These are phyloP conservation scores for Alauda arvensis DNA, from an alignment of 2,797 vertebrate species.

Conservation along the genomic window DNA sequence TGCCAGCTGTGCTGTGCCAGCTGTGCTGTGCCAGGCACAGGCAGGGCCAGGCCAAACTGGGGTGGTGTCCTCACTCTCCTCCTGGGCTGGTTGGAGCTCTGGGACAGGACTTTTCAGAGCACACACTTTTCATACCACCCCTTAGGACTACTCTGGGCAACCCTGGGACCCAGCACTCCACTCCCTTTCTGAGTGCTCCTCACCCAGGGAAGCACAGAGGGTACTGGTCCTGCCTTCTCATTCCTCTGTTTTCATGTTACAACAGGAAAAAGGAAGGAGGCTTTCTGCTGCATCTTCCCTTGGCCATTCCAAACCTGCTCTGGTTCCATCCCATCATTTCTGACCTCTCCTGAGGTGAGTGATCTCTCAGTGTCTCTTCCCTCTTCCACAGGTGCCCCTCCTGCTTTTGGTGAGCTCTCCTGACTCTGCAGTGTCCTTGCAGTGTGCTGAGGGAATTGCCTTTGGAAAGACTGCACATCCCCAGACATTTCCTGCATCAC, in stretches of 20 bases:
- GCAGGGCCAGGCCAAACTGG: neutral
- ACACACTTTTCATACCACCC: neutral
- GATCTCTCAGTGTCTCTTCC: neutral
- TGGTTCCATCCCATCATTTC: neutral
- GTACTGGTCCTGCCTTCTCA: neutral
- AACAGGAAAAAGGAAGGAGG: neutral
- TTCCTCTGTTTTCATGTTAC: neutral
- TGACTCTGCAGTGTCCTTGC: neutral
- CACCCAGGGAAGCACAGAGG: neutral
- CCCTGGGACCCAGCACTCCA: neutral
- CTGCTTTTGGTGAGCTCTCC: neutral
- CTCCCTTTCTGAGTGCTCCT: neutral
- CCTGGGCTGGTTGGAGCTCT: neutral
- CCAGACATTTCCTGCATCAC: neutral
- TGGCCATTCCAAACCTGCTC: neutral
- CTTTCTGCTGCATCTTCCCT: neutral
- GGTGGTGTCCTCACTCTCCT: neutral
- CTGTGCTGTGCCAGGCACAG: neutral
- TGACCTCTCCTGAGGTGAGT: neutral
- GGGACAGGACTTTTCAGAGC: neutral
- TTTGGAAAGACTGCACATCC: neutral
- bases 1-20: neutral
- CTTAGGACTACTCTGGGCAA: fast-evolving
- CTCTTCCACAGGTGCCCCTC: neutral
- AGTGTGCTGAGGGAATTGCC: neutral